Conservation (phyloP, 2,113 vertebrate species). For the Seriola aureovittata region DNA sequence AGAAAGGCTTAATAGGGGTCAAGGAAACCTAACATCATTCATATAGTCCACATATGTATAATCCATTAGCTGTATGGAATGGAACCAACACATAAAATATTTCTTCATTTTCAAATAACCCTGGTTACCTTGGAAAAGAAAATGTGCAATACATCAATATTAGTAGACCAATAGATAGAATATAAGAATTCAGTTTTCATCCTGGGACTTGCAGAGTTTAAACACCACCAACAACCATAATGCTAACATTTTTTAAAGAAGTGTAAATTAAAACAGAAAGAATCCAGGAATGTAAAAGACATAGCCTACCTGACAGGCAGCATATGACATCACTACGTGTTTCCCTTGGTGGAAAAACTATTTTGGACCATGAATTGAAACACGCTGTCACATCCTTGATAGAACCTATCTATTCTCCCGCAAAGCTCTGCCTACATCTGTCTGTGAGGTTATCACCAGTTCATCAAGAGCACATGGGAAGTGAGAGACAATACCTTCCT, state of each 20-base stretch:
- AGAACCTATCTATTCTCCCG: constrained; percentile 69
- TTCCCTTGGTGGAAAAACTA: constrained; percentile 66
- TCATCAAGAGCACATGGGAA: constrained; percentile 86
- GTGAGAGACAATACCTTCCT: constrained; percentile 83
- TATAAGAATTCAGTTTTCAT: neutral
- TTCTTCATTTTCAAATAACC: neutral
- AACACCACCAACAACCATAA: neutral
- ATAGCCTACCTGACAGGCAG: constrained; percentile 18
- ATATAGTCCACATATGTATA: neutral
- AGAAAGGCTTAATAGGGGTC: neutral
- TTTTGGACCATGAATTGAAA: constrained; percentile 80
- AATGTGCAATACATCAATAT: neutral
- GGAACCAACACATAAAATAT: neutral
- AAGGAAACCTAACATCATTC: no score
- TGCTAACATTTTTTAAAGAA: neutral
- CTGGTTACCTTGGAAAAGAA: neutral
- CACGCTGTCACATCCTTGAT: constrained; percentile 78
- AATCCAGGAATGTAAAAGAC: neutral
- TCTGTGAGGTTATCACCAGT: constrained; percentile 82
- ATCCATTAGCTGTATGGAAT: neutral
- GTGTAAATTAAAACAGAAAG: constrained; percentile 2
- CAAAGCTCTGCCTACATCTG: constrained; percentile 71
- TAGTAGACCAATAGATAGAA: neutral
- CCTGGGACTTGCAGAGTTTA: rapidly evolving
- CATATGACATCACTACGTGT: constrained; percentile 31